Evolutionary conservation across 2,113 vertebrate genomes (phyloP).

Genomic region (Nematolebias whitei): DNA sequence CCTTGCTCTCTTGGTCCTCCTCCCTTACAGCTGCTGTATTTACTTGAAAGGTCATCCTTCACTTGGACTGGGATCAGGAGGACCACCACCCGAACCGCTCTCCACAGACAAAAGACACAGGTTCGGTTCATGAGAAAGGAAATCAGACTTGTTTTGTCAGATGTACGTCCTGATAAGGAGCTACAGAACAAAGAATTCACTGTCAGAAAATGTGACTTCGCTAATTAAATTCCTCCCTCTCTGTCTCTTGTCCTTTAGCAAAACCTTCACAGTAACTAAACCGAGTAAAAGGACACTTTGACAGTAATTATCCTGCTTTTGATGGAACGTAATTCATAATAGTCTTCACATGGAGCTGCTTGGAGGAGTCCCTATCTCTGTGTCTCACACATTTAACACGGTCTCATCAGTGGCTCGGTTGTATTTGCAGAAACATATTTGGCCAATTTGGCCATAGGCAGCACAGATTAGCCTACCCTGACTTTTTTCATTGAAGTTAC

Average conservation of each 20-base stretch:
- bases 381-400: neutral
- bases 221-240: constrained; percentile 24
- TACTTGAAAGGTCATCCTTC: constrained; percentile 30
- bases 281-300: constrained; percentile 28
- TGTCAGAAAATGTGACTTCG: constrained; percentile 18
- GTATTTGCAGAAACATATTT: neutral
- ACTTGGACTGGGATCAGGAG: constrained; percentile 21
- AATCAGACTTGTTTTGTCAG: constrained; percentile 19
- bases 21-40: constrained; percentile 4
- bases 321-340: constrained; percentile 31
- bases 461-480: neutral
- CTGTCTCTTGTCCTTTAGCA: constrained; percentile 15
- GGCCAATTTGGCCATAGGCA: neutral
- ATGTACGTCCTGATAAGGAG: neutral
- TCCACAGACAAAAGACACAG: constrained; percentile 2
- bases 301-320: constrained; percentile 20
- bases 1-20: too few relatives aligned
- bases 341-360: constrained; percentile 46
- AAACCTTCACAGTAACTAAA: constrained; percentile 32
- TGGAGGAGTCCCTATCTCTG: neutral
- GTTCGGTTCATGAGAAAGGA: neutral
- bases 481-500: too few relatives aligned
- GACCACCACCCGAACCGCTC: neutral
- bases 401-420: neutral
- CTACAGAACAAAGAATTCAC: neutral